A percentile compares a stretch with the other conserved stretches of the same genome.
phyloP scores from a whole-genome alignment of 2,797 vertebrate species.

The Phoebastria nigripes region DNA sequence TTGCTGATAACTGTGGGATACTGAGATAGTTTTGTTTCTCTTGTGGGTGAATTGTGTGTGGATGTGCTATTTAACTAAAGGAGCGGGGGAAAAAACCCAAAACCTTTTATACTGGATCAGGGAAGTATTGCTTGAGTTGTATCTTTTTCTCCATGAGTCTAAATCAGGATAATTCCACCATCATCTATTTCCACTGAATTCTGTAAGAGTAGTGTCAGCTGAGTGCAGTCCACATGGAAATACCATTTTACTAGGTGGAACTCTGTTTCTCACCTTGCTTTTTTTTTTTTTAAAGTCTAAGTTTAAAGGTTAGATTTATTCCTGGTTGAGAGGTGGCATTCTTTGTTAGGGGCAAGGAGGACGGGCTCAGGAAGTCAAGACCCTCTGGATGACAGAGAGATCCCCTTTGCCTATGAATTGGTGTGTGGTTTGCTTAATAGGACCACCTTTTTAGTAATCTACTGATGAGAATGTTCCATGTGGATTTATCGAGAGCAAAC shows the following conservation, averaged over 20 bases:
- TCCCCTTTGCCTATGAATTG: background rate
- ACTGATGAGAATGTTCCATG: background rate
- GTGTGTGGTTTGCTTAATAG: background rate
- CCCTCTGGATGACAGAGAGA: background rate
- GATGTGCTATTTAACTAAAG: background rate
- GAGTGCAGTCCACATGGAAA: background rate
- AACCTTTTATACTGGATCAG: background rate
- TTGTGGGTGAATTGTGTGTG: background rate
- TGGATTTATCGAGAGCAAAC: background rate
- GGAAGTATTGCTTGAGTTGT: background rate
- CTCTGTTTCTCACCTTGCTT: background rate
- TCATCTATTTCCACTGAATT: background rate
- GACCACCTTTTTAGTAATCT: background rate
- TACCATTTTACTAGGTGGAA: background rate
- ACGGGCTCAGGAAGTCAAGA: background rate
- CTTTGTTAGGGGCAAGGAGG: background rate
- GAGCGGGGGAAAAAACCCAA: accelerated
- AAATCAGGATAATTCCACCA: background rate
- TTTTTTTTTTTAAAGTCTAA: background rate
- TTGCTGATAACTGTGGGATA: background rate
- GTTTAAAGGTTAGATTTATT: background rate
- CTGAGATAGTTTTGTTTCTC: background rate
- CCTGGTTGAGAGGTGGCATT: background rate
- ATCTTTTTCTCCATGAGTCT: background rate
- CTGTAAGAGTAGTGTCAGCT: background rate